These are phyloP conservation scores for Hemibagrus guttatus DNA, from an alignment of 2,797 vertebrate genomes.

Conservation along the genomic window DNA sequence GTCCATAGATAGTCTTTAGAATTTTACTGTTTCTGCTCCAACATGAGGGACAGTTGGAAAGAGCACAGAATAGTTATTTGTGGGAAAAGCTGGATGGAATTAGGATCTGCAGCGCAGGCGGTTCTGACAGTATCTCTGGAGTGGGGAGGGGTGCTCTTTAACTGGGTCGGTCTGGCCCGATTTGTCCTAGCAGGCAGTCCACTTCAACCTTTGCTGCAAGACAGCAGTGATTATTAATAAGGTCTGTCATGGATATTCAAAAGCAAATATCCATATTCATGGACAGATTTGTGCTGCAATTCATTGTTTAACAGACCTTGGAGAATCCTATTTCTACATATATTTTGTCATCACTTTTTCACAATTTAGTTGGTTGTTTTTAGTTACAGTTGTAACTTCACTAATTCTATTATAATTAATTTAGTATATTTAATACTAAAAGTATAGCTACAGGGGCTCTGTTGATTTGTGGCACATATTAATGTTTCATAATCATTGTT, in stretches of 20 bases:
- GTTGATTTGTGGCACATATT: conserved; percentile 6
- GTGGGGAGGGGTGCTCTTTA: conserved; percentile 56
- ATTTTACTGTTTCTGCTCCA: not conserved
- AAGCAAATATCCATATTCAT: not conserved
- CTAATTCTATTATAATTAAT: conserved; percentile 24
- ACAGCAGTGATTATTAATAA: conserved; percentile 15
- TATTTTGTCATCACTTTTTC: not conserved
- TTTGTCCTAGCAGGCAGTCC: conserved; percentile 35
- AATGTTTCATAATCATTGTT: conserved; percentile 21
- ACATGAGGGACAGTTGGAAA: conserved; percentile 43
- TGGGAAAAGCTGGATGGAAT: conserved; percentile 10
- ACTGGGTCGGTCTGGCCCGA: conserved; percentile 59
- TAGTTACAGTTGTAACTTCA: not conserved
- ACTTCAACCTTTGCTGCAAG: not conserved
- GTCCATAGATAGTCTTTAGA: too few species aligned
- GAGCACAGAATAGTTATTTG: conserved; percentile 17
- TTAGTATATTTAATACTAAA: not conserved
- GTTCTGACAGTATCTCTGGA: conserved; percentile 63
- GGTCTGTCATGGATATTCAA: conserved; percentile 1
- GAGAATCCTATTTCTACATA: not conserved
- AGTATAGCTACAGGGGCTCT: not conserved
- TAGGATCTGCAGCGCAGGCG: conserved; percentile 62
- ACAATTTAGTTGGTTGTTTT: not conserved
- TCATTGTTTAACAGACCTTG: not conserved
- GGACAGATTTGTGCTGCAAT: not conserved